Conservation (phyloP, 2,113 vertebrate species). For the Cynocephalus volans region DNA sequence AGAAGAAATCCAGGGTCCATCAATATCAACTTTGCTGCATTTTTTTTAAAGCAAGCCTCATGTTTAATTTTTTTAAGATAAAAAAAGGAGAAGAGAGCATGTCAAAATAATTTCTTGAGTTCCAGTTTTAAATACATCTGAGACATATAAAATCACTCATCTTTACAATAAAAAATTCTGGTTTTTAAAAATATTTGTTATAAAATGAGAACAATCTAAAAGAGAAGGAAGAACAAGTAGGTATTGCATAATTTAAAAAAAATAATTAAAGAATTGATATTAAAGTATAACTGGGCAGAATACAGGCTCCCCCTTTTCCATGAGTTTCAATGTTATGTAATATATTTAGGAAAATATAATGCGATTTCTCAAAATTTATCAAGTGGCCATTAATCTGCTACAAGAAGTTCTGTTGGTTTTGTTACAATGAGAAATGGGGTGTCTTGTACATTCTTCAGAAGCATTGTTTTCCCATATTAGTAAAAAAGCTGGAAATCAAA, state of each 20-base stretch:
- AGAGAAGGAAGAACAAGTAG: constrained; percentile 1
- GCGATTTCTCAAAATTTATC: background rate
- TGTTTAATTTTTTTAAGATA: constrained; percentile 10
- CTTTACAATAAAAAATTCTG: constrained; percentile 38
- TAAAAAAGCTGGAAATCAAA: constrained; percentile 21
- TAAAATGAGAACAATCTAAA: constrained; percentile 39
- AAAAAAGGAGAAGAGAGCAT: background rate
- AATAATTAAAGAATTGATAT: constrained; percentile 44
- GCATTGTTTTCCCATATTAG: background rate
- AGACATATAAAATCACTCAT: constrained; percentile 9
- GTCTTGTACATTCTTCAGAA: background rate
- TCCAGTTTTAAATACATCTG: background rate
- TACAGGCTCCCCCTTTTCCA: no score
- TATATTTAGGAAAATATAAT: background rate
- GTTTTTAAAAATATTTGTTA: constrained; percentile 15
- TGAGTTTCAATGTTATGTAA: background rate
- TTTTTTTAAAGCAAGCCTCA: constrained; percentile 25
- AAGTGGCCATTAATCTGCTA: background rate
- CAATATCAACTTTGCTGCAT: background rate
- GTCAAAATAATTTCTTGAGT: background rate
- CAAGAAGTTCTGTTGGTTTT: background rate
- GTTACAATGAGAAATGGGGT: background rate
- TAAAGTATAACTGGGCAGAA: background rate
- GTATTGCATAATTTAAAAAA: background rate
- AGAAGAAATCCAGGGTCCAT: background rate